These are phyloP conservation scores for Thereva nobilitata DNA, from an alignment of 2,888 invertebrate species.

Conservation along the genomic window DNA sequence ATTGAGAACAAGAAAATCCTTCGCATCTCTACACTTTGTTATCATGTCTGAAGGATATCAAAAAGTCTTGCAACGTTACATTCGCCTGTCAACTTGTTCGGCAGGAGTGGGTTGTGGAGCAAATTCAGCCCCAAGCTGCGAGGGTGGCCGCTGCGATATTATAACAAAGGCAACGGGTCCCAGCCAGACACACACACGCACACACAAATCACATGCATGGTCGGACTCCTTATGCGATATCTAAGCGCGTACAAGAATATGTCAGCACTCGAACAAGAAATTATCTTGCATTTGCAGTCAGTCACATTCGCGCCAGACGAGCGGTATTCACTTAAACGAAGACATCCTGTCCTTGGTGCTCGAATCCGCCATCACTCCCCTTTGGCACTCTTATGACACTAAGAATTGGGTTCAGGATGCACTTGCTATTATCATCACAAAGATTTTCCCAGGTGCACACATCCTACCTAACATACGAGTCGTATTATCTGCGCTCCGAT, in stretches of 20 bases:
- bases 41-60: conserved; percentile 21
- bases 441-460: too few species aligned
- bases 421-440: too few species aligned
- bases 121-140: too few species aligned
- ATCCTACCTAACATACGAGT: too few species aligned
- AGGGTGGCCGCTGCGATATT: too few species aligned
- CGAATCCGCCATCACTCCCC: background rate
- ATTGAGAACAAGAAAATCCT: conserved; percentile 32
- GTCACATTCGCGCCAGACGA: background rate
- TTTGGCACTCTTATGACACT: too few species aligned
- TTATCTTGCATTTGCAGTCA: conserved; percentile 16
- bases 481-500: too few species aligned
- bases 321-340: background rate
- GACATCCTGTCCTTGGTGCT: background rate
- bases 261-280: background rate
- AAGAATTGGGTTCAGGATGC: too few species aligned
- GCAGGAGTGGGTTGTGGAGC: background rate
- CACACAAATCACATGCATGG: background rate
- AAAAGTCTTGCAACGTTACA: conserved; percentile 23
- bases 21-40: conserved; percentile 9
- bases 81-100: conserved; percentile 21
- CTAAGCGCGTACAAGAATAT: conserved; percentile 7
- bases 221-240: background rate
- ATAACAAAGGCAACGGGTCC: too few species aligned
- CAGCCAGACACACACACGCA: background rate